These are phyloP conservation scores for Myrmecobius fasciatus DNA, from an alignment of 2,113 vertebrate genomes.

Conservation along the genomic window DNA sequence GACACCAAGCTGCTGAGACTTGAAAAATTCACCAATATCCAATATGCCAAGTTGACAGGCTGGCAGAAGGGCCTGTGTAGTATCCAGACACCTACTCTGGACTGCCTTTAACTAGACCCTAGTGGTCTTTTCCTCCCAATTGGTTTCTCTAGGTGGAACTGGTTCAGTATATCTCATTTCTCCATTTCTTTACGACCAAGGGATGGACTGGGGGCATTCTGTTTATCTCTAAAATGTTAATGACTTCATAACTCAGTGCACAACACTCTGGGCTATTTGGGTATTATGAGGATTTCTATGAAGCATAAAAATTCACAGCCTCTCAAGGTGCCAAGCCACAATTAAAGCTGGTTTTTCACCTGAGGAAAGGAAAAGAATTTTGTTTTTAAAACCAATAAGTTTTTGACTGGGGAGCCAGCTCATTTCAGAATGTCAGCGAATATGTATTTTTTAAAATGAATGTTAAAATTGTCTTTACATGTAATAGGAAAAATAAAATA, in stretches of 20 bases:
- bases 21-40: conserved; percentile 42
- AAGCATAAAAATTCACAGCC: conserved; percentile 42
- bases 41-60: conserved; percentile 12
- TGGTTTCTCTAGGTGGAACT: not conserved
- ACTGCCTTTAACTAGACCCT: not conserved
- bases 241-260: conserved; percentile 74
- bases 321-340: conserved; percentile 58
- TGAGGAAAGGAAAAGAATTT: conserved; percentile 57
- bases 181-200: conserved; percentile 46
- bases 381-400: conserved; percentile 56
- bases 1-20: conserved; percentile 40
- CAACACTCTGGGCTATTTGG: conserved; percentile 72
- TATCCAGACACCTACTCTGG: rapidly evolving
- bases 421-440: conserved; percentile 5
- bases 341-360: conserved; percentile 60
- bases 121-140: conserved; percentile 17
- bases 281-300: conserved; percentile 70
- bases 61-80: not conserved
- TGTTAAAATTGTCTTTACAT: no score
- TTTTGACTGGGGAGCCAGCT: conserved; percentile 26
- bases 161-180: conserved; percentile 14
- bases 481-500: no score
- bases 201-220: conserved; percentile 68
- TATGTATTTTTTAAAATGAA: no score
- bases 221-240: conserved; percentile 77